phyloP scores from a whole-genome alignment of 2,113 vertebrate species.

The Astur gentilis region DNA sequence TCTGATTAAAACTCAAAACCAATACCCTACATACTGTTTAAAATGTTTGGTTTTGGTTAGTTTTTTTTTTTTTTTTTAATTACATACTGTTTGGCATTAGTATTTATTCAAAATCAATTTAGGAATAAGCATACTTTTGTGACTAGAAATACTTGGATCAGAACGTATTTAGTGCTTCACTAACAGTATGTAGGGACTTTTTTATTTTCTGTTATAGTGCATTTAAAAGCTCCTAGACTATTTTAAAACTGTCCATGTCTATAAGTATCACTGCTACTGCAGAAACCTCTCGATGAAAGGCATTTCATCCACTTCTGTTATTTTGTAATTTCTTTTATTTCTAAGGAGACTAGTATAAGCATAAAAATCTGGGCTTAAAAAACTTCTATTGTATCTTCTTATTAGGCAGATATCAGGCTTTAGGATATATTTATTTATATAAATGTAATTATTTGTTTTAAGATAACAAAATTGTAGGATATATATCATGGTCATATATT shows the following conservation, averaged over 20 bases:
- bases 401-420: background rate
- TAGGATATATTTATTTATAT: background rate
- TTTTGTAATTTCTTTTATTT: slow-evolving; percentile 45
- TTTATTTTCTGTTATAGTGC: background rate
- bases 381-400: slow-evolving; percentile 10
- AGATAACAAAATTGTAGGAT: background rate
- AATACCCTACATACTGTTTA: background rate
- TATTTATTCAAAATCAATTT: slow-evolving; percentile 39
- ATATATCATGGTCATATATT: background rate
- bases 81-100: background rate
- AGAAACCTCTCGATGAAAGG: background rate
- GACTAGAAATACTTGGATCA: slow-evolving; percentile 15
- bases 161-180: slow-evolving; percentile 39
- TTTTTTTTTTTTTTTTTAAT: background rate
- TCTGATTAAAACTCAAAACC: background rate
- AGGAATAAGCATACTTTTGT: background rate
- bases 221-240: slow-evolving; percentile 25
- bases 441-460: background rate
- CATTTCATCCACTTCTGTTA: background rate
- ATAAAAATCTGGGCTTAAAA: slow-evolving; percentile 18
- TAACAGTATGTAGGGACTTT: background rate
- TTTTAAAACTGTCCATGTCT: slow-evolving; percentile 29
- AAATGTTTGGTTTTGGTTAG: background rate
- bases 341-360: slow-evolving; percentile 30
- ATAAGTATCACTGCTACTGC: background rate